These are phyloP conservation scores for Neria commutata DNA, from an alignment of 2,888 invertebrate species.

Conservation along the genomic window DNA sequence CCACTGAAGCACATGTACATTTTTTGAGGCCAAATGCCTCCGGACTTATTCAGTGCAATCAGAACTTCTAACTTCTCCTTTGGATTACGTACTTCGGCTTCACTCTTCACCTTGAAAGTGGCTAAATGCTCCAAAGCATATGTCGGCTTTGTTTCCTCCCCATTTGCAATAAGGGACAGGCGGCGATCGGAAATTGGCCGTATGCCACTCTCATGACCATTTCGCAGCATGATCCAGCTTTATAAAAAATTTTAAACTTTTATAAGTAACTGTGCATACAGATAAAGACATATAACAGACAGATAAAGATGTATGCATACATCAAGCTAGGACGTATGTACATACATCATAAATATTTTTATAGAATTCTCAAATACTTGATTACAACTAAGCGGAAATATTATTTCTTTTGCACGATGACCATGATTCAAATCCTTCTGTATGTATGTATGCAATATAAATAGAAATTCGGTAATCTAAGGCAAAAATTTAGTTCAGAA, in stretches of 20 bases:
- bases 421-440: no score
- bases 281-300: background rate
- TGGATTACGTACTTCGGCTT: constrained; percentile 85
- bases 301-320: background rate
- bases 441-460: no score
- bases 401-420: no score
- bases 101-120: constrained; percentile 93
- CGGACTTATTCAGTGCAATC: constrained; percentile 87
- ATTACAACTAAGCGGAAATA: no score
- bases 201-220: constrained; percentile 45
- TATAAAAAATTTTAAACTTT: background rate
- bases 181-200: constrained; percentile 19
- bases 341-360: no score
- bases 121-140: constrained; percentile 97
- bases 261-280: background rate
- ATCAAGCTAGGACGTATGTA: no score
- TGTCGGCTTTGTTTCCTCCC: constrained; percentile 66
- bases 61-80: constrained; percentile 91
- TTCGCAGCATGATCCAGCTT: constrained; percentile 40
- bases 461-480: background rate
- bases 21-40: constrained; percentile 98
- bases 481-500: background rate
- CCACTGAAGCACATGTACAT: constrained; percentile 90
- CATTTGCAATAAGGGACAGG: constrained; percentile 19
- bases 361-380: no score